phyloP scores from a whole-genome alignment of 2,888 invertebrate genomes.

The Mellilla xanthometata region DNA sequence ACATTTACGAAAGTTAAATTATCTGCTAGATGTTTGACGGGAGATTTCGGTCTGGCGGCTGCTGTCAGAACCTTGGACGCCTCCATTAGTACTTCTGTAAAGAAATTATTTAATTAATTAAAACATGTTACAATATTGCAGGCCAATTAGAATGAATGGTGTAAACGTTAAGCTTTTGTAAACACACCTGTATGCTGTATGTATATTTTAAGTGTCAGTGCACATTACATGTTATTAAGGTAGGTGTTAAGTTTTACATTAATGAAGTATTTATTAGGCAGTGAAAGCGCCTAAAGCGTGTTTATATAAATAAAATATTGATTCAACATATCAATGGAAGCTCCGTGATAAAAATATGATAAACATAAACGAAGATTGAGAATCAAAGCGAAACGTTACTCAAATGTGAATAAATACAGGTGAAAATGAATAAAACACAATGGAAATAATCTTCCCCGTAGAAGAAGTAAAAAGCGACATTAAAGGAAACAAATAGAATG shows the following conservation, averaged over 20 bases:
- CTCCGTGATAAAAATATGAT: conserved; percentile 40
- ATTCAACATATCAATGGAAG: conserved; percentile 30
- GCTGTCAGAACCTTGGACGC: conserved; percentile 62
- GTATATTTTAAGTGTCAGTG: conserved; percentile 2
- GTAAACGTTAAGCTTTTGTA: background rate
- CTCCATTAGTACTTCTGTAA: conserved; percentile 70
- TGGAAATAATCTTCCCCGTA: conserved; percentile 43
- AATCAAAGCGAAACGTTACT: conserved; percentile 82
- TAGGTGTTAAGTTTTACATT: no score
- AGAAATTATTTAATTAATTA: conserved; percentile 27
- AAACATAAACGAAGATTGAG: conserved; percentile 60
- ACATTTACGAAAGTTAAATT: conserved; percentile 74
- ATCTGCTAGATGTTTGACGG: conserved; percentile 72
- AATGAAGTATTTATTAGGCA: conserved; percentile 15
- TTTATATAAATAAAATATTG: conserved; percentile 9
- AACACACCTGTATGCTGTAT: conserved; percentile 6
- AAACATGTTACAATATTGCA: no score
- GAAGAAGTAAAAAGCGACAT: conserved; percentile 62
- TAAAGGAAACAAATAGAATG: conserved; percentile 52
- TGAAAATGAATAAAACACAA: conserved; percentile 56
- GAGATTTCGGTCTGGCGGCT: conserved; percentile 72
- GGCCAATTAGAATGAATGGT: no score
- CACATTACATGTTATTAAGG: no score
- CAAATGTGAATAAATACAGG: conserved; percentile 63
- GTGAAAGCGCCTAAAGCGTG: conserved; percentile 34